Base-by-base conservation (phyloP, 1,140 invertebrate species). In the Lithobius niger region DNA sequence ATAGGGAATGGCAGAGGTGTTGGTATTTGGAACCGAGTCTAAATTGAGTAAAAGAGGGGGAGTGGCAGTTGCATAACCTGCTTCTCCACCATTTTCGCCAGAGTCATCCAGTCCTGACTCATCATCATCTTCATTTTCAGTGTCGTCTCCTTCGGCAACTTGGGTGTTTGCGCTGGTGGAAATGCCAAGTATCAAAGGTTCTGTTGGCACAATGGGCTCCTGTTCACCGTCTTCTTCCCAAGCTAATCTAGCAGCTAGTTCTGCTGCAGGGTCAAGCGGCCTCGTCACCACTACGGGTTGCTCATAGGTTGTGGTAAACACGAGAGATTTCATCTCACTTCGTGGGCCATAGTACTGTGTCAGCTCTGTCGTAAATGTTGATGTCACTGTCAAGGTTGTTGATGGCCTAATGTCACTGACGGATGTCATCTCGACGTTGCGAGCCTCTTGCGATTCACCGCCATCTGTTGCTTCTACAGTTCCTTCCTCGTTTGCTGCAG, bases 91-190 rank as follows among this genome's bases (percentile, higher is more conserved):
- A n/a, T 36, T n/a, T 36, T 63, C 60, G 44, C 58, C 61, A 4
- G 64, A 64, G 0, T 61, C 61, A 56, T 65, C 61, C 27, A 65
- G 57, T 18, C 67, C 67, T 16, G 62, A 60, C 26, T 65, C 64
- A 52, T 64, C 2, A 55, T 54, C 43, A 51, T 54, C 0, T 52
- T 60, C 15, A 49, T 54, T 15, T 52, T 45, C 13, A 54, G 27
- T 13, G 24, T 49, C 19, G 22, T 44, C 56, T 62, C 53, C 18
- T 51, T 47, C 24, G 54, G 53, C 2, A 49, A 40, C 18, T 53
- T 55, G 47, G 47, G 54, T 24, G 48, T 50, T 6, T 18, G 49
- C 26, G 52, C 52, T 24, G 55, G 56, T 36, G 21, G 52, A 19
- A 44, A 40, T 15, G 10, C 13, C 48, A 28, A 50, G 22, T 10